phyloP scores from a whole-genome alignment of 2,888 invertebrate species.

The Furcula furcula region DNA sequence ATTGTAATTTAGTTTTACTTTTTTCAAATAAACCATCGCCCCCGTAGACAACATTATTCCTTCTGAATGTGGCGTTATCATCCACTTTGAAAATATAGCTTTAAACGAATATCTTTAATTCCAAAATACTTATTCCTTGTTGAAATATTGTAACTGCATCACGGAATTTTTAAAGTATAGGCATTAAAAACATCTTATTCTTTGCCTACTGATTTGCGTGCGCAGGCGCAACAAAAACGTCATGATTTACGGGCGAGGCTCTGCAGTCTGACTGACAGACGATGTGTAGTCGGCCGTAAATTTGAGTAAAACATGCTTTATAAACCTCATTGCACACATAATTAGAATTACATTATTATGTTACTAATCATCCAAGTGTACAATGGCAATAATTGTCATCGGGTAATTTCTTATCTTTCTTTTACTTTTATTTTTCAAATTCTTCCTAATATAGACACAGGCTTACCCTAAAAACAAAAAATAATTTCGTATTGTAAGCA shows the following conservation, averaged over 20 bases:
- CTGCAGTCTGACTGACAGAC: constrained; percentile 60
- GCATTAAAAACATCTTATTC: constrained; percentile 16
- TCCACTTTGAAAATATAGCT: no score
- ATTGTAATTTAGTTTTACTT: no score
- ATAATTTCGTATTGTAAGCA: no score
- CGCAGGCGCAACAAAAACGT: constrained; percentile 60
- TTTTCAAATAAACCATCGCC: no score
- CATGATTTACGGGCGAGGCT: constrained; percentile 51
- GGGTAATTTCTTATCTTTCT: not conserved
- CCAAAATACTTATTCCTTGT: no score
- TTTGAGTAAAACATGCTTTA: constrained; percentile 7
- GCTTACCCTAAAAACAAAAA: no score
- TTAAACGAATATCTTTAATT: no score
- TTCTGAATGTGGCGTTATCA: no score
- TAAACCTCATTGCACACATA: not conserved
- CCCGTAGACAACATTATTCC: no score
- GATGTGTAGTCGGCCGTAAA: constrained; percentile 34
- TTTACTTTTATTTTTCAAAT: not conserved
- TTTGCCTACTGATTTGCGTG: constrained; percentile 55
- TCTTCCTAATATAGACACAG: no score
- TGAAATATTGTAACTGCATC: constrained; percentile 1
- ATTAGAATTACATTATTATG: not conserved
- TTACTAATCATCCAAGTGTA: not conserved
- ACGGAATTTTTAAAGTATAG: constrained; percentile 9
- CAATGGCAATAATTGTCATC: not conserved